These are phyloP conservation scores for Drosophila prosaltans DNA, from an alignment of 1,140 invertebrate species.

Conservation along the genomic window DNA sequence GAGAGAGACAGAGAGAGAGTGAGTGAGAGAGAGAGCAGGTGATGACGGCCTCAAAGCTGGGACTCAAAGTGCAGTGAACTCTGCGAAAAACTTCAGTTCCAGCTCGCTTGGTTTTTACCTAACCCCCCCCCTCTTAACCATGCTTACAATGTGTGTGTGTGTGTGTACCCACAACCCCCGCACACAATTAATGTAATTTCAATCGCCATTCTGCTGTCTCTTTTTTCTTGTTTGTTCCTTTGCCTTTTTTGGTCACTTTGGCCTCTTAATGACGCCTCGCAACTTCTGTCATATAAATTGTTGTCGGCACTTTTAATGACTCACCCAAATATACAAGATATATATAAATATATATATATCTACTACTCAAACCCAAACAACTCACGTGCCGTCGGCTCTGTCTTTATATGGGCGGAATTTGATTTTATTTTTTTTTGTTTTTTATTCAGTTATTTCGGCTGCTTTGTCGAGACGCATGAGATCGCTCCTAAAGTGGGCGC, in stretches of 20 bases:
- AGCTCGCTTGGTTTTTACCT: neutral
- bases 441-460: slow-evolving; percentile 22
- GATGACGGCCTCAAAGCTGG: slow-evolving; percentile 61
- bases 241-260: slow-evolving; percentile 60
- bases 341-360: slow-evolving; percentile 3
- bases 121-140: neutral
- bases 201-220: slow-evolving; percentile 48
- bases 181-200: slow-evolving; percentile 65
- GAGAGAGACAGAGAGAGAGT: slow-evolving; percentile 30
- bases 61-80: slow-evolving; percentile 69
- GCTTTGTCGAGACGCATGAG: slow-evolving; percentile 15
- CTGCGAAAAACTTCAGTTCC: slow-evolving; percentile 38
- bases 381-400: slow-evolving; percentile 48
- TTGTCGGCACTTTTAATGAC: slow-evolving; percentile 71
- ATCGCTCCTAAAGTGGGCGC: slow-evolving; percentile 56
- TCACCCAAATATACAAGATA: slow-evolving; percentile 39
- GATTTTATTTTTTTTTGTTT: slow-evolving; percentile 54
- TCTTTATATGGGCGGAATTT: slow-evolving; percentile 43
- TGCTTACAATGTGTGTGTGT: neutral
- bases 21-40: slow-evolving; percentile 37
- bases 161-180: neutral
- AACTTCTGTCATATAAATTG: slow-evolving; percentile 70
- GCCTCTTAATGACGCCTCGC: slow-evolving; percentile 53
- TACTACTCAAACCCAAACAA: slow-evolving; percentile 16
- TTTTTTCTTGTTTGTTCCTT: slow-evolving; percentile 5